Conservation (phyloP, 2,888 invertebrate genomes). For the Polyploca ridens region DNA sequence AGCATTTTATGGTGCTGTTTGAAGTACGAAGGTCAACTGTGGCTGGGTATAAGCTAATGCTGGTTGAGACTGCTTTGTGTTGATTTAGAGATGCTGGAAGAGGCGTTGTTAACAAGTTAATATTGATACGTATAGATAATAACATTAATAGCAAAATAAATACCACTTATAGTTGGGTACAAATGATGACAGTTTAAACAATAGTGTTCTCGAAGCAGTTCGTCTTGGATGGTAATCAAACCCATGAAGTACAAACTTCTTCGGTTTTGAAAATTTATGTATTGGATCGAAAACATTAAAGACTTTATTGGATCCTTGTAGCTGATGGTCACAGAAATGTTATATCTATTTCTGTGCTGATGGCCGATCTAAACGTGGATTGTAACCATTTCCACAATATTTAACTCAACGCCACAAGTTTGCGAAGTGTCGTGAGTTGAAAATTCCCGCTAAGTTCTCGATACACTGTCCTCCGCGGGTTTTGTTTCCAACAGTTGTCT, state of each 20-base stretch:
- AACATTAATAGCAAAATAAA: not conserved
- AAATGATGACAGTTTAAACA: not conserved
- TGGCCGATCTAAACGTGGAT: not conserved
- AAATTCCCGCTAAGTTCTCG: conserved; percentile 45
- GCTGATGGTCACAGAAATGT: no score
- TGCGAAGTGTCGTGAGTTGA: conserved; percentile 39
- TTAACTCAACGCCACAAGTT: conserved; percentile 14
- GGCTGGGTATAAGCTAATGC: conserved; percentile 52
- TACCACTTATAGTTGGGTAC: not conserved
- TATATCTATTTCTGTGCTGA: no score
- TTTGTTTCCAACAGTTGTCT: not conserved
- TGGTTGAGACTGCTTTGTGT: conserved; percentile 33
- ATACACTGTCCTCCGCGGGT: conserved; percentile 25
- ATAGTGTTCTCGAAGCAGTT: no score
- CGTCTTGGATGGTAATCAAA: no score
- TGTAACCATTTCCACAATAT: conserved; percentile 13
- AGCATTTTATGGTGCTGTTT: conserved; percentile 18
- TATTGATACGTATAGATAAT: not conserved
- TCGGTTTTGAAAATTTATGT: no score
- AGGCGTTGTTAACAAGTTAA: conserved; percentile 11
- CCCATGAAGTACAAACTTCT: no score
- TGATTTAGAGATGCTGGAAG: conserved; percentile 37
- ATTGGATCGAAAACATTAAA: no score
- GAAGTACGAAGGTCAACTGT: conserved; percentile 35
- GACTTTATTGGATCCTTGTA: no score